Evolutionary conservation across 1,140 invertebrate genomes (phyloP), one percentile per base, ranked within the genome.

Genomic region (Saccostrea cuccullata): DNA sequence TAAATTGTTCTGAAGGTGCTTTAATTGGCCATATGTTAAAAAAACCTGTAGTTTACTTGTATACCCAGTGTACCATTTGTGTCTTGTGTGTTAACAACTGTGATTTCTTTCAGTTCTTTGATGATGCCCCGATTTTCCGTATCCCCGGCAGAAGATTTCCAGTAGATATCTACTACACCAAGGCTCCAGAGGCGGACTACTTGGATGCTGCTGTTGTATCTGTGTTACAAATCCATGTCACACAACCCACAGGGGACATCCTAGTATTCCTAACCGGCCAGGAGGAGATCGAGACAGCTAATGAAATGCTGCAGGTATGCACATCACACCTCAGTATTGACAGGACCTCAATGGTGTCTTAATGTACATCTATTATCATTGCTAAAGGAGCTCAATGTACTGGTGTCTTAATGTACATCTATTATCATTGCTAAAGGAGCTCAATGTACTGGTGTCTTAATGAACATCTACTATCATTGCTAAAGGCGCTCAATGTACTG

Each of bases 111-210:
- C 92, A 95, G 90, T 99, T 99, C 95, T 99, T 99, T 95, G 99
- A 99, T 95, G 98, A 99, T 94, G 99, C 99, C 3, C 98, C 99
- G 6, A 98, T 99, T 90, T 99, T 99, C 94, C 96, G 98, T 82
- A 99, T 99, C 93, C 99, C 99, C 64, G 99, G 97, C 17, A 93
- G 97, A 88, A 91, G 97, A 87, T 97, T 96, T 94, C 97, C 97
- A 17, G 97, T 99, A 0, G 98, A 99, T 95, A 99, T 99, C 93
- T 99, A 98, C 95, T 99, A 99, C 93, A 99, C 99, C 6, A 99
- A 93, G 91, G 98, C 98, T 2, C 99, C 99, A 0, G 99, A 99
- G 96, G 98, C 98, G 26, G 98, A 99, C 96, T 99, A 99, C 94
- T 97, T 99, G 83, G 98, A 99, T 95, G 99, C 99, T 0, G 98